Percentiles rank a stretch among this genome's conserved stretches.
Evolutionary conservation across 1,140 invertebrate genomes (phyloP).

Genomic region (Phymastichus coffea): DNA sequence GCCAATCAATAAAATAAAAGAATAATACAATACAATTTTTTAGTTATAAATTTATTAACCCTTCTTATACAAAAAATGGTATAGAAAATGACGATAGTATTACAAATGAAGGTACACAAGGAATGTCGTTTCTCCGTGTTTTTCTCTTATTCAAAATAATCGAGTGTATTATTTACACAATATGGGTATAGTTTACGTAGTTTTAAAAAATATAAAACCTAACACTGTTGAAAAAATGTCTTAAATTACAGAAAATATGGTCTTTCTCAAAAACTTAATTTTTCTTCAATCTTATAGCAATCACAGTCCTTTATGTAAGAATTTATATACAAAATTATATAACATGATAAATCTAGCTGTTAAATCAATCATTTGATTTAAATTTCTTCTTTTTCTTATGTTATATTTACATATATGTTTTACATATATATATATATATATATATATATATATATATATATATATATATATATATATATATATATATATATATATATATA

Average conservation of each 20-base stretch:
- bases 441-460: too few species aligned
- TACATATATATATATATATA: too few species aligned
- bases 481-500: too few species aligned
- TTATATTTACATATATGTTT: too few species aligned
- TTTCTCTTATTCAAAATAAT: background rate
- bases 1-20: conserved; percentile 9
- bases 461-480: too few species aligned
- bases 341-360: too few species aligned
- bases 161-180: conserved; percentile 8
- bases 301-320: too few species aligned
- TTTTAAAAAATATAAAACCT: conserved; percentile 6
- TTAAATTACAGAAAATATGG: background rate
- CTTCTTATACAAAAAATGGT: conserved; percentile 4
- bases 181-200: background rate
- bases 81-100: conserved; percentile 6
- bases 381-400: too few species aligned
- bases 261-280: background rate
- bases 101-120: background rate
- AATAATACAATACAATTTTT: background rate
- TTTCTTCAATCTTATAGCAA: conserved; percentile 6
- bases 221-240: background rate
- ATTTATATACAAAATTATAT: too few species aligned
- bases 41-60: conserved; percentile 15
- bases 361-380: too few species aligned
- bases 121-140: background rate